Base-by-base conservation (phyloP, 2,797 vertebrate genomes). In the Streptopelia turtur region DNA sequence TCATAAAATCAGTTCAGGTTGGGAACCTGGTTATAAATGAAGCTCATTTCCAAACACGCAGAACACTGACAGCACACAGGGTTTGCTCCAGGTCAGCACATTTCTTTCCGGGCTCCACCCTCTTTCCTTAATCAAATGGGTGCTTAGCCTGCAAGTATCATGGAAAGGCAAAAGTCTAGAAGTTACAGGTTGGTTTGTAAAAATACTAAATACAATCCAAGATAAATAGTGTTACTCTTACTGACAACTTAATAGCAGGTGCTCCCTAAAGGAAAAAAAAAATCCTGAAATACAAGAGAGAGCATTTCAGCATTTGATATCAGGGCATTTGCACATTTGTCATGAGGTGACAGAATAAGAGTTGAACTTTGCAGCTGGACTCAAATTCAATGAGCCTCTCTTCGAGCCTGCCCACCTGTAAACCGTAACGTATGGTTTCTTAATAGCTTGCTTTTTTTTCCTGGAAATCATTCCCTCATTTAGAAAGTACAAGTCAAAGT, bases 321-420 rank as follows among this genome's bases (percentile, higher is more conserved):
- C 75, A 97, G 97, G 97, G 95, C 94, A 97, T 95, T 92, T 96
- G 88, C 90, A 95, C 88, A 50, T 95, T 93, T 88, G 21, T 90
- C 92, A 95, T 89, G 65, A 95, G 81, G 87, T 90, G 95, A 97
- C 89, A 93, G 77, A 94, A 41, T 24, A 64, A 55, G 50, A 91
- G 53, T 92, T 92, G 90, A 95, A 91, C 52, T 91, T 83, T 95
- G 89, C 92, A 95, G 93, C 89, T 31, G 82, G 81, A 95, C 65
- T 81, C 85, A 93, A 96, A 92, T 90, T 89, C 69, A 87, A 95
- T 92, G 87, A 88, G 72, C 68, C 57, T 75, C 87, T 76, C 61
- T 60, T 96, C 66, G 55, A 89, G 87, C 78, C 89, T 94, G 79
- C 76, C 68, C 94, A 92, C 82, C 83, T 89, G 90, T 79, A 92